Evolutionary conservation across 2,113 vertebrate species (phyloP).

Genomic region (Crotophaga sulcirostris): DNA sequence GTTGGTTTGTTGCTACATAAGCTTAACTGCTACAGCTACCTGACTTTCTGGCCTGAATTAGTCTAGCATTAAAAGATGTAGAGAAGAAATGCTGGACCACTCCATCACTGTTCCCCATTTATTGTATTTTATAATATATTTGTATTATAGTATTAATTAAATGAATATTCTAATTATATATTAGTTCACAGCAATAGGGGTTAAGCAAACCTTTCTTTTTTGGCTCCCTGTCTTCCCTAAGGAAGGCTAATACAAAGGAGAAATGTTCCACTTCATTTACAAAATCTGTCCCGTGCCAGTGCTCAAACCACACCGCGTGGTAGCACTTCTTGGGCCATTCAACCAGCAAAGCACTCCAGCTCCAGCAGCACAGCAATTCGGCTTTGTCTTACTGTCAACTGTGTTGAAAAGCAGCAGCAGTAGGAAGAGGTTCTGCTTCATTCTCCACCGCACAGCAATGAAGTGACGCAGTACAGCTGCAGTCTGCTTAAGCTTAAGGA

Average conservation of each 20-base stretch:
- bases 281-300: background rate
- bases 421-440: slow-evolving; percentile 8
- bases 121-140: background rate
- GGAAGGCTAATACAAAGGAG: background rate
- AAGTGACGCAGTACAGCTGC: slow-evolving; percentile 12
- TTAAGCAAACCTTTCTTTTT: background rate
- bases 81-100: background rate
- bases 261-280: background rate
- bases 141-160: background rate
- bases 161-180: background rate
- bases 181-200: rapidly evolving
- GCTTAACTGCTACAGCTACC: background rate
- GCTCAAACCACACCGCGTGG: background rate
- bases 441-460: background rate
- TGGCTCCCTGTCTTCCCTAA: background rate
- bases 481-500: background rate
- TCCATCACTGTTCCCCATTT: background rate
- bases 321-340: background rate
- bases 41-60: background rate
- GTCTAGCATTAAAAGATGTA: background rate
- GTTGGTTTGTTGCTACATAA: background rate
- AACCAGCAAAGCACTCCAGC: background rate
- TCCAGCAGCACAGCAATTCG: background rate
- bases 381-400: background rate
- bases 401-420: background rate